Evolutionary conservation across 30 jellyfish, hydroid and myxozoan species (phyloP).

Genomic region (Aurelia aurita): DNA sequence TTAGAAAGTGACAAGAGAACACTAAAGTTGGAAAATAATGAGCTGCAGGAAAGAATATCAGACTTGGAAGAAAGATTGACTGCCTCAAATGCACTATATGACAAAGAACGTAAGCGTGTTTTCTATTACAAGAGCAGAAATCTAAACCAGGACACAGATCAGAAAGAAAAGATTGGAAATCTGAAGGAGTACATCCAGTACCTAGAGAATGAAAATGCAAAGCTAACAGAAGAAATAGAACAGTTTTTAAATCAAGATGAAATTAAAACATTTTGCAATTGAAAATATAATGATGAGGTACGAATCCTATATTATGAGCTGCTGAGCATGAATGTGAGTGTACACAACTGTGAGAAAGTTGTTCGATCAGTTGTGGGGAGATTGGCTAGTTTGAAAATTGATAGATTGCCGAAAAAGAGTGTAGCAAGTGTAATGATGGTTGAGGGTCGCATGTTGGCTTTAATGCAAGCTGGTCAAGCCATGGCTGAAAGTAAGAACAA

Average conservation of each 20-base stretch:
- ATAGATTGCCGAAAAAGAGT: conserved; percentile 34
- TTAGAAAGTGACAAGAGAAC: too few relatives aligned
- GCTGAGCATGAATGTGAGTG: conserved; percentile 11
- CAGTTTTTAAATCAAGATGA: conserved; percentile 6
- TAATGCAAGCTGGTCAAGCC: conserved; percentile 28
- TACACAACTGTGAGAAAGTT: conserved; percentile 6
- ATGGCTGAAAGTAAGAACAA: too few relatives aligned
- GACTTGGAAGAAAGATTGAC: conserved; percentile 24
- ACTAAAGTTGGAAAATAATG: background rate
- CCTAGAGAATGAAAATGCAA: too few relatives aligned
- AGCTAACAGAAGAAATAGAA: conserved; percentile 14
- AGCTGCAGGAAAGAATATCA: conserved; percentile 2
- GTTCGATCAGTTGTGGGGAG: conserved; percentile 22
- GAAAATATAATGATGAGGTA: conserved; percentile 9
- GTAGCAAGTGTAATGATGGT: conserved; percentile 26
- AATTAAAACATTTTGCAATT: background rate
- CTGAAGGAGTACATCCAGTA: background rate
- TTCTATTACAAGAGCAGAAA: background rate
- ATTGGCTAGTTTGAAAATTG: conserved; percentile 1
- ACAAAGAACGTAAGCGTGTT: conserved; percentile 11
- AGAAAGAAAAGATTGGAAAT: background rate
- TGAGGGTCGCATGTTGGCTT: conserved; percentile 6
- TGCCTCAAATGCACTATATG: background rate
- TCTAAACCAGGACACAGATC: too few relatives aligned
- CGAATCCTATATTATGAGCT: conserved; percentile 27